phyloP scores from a whole-genome alignment of 2,797 vertebrate genomes.

The Chelmon rostratus region DNA sequence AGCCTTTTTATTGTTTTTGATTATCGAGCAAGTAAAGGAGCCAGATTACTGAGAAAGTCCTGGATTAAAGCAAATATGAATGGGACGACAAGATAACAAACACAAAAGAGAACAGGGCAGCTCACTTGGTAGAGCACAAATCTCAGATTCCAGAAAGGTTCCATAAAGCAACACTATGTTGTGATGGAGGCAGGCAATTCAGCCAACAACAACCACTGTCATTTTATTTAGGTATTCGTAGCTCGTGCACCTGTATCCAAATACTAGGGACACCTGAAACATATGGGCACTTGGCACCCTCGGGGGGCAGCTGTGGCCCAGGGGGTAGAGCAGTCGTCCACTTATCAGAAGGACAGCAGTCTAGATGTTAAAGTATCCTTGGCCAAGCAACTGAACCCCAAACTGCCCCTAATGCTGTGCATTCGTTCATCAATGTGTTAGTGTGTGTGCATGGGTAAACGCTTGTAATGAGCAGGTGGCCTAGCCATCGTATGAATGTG shows the following conservation, averaged over 20 bases:
- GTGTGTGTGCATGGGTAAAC: too few relatives aligned
- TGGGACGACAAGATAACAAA: background rate
- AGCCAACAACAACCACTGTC: slow-evolving; percentile 11
- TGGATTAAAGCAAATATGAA: background rate
- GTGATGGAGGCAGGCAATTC: slow-evolving; percentile 16
- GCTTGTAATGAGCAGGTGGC: too few relatives aligned
- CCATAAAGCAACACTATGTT: slow-evolving; percentile 11
- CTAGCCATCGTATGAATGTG: too few relatives aligned
- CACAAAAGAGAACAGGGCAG: background rate
- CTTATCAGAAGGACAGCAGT: too few relatives aligned
- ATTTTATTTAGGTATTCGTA: slow-evolving; percentile 18
- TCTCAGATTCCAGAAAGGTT: background rate
- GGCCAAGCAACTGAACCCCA: too few relatives aligned
- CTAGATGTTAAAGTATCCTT: too few relatives aligned
- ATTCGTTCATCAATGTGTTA: too few relatives aligned
- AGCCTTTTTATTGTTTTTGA: background rate
- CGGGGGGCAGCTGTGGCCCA: too few relatives aligned
- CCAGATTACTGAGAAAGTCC: background rate
- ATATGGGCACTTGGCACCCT: background rate
- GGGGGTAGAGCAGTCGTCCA: too few relatives aligned
- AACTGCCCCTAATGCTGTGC: too few relatives aligned
- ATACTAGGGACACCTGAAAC: background rate
- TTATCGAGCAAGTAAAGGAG: background rate
- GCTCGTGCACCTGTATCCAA: slow-evolving; percentile 15
- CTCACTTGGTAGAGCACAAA: too few relatives aligned